These are phyloP conservation scores for Andricus quercusramuli DNA, from an alignment of 2,888 invertebrate species.

Conservation along the genomic window DNA sequence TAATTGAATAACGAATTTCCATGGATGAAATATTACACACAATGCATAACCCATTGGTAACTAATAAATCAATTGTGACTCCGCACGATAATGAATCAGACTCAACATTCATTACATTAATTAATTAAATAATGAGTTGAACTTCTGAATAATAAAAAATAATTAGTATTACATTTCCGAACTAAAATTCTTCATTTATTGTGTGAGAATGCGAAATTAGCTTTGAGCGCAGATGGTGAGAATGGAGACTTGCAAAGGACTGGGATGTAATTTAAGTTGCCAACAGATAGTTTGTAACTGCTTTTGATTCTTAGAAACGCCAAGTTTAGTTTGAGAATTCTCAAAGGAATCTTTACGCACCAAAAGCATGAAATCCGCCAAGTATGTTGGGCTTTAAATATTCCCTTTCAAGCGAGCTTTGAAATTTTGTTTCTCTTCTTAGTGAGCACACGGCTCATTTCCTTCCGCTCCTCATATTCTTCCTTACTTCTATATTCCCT, in stretches of 20 bases:
- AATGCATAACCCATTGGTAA: background rate
- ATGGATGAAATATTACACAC: background rate
- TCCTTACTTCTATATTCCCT: slow-evolving; percentile 7
- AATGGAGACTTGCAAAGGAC: background rate
- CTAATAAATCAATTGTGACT: background rate
- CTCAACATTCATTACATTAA: background rate
- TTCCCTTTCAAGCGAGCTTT: slow-evolving; percentile 17
- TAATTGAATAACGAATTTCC: background rate
- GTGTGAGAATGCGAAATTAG: background rate
- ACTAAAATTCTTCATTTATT: background rate
- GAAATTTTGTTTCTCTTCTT: slow-evolving; percentile 33
- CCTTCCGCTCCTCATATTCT: slow-evolving; percentile 1
- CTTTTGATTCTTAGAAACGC: background rate
- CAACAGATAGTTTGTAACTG: background rate
- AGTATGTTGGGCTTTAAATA: slow-evolving; percentile 25
- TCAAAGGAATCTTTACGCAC: slow-evolving; percentile 30
- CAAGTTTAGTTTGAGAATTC: slow-evolving; percentile 5
- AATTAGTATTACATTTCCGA: background rate
- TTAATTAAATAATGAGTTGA: background rate
- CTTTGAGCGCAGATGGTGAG: background rate
- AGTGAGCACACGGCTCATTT: slow-evolving; percentile 1
- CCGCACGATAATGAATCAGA: background rate
- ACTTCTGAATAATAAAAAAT: background rate
- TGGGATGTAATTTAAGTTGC: background rate
- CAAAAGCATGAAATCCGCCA: slow-evolving; percentile 1